Evolutionary conservation across 1,140 invertebrate genomes (phyloP), one percentile per base, ranked within the genome.

Genomic region (Cepaea nemoralis): DNA sequence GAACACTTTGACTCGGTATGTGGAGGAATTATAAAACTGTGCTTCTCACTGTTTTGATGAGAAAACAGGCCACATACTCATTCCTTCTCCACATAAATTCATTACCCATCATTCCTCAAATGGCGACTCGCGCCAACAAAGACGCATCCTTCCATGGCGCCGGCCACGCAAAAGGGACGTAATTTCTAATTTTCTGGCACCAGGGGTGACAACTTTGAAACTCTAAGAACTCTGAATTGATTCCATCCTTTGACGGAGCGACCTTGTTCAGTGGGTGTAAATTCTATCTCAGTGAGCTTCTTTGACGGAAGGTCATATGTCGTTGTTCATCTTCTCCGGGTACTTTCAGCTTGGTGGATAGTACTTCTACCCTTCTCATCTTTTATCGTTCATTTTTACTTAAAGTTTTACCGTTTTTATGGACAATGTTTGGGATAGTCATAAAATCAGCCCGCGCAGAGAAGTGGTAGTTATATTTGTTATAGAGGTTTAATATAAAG

Each of bases 101-200:
- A 63, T 63, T 63, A 63, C 59, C 59, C 27, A 27, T 63, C 59
- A 63, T 63, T 63, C 6, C 59, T 6, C 1, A 8, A 27, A 63
- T 5, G n/a, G 5, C n/a, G n/a, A 31, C 59, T 27, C 59, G 59
- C n/a, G n/a, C 59, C 59, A 63, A 63, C 59, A 63, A 63, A 63
- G 59, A 63, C 59, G n/a, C 33, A 31, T 27, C 59, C 27, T 16
- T 63, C 59, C 27, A 63, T 63, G 59, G 59, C 59, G 59, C 59
- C 59, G 59, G 59, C 59, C 59, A 63, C 59, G 59, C n/a, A 63
- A 63, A 63, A 63, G 59, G 59, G 59, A 63, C 27, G 59, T 63
- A 63, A 63, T 63, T 63, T 63, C 59, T 63, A 63, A 63, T 63
- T 63, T 63, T 63, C 59, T 63, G 59, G 59, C n/a, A 63, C 59